Evolutionary conservation across 2,888 invertebrate genomes (phyloP).

Genomic region (Lysandra coridon): DNA sequence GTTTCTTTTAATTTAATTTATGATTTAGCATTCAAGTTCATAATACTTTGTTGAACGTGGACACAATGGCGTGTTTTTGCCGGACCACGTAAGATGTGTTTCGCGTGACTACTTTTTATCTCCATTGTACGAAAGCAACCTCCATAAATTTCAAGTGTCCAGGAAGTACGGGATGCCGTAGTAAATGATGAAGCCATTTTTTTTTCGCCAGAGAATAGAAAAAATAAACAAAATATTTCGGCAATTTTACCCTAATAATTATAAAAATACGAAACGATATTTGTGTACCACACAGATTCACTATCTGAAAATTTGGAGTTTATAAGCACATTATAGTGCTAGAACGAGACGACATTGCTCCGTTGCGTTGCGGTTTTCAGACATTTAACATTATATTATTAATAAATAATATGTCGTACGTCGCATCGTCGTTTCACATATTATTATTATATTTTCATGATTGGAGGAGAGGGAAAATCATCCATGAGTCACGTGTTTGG

Average conservation of each 20-base stretch:
- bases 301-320: too few species aligned
- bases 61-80: conserved; percentile 29
- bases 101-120: conserved; percentile 41
- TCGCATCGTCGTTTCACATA: too few species aligned
- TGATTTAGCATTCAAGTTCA: conserved; percentile 8
- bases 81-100: conserved; percentile 35
- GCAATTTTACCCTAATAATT: neutral
- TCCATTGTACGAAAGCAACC: conserved; percentile 43
- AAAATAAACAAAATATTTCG: neutral
- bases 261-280: neutral
- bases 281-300: neutral
- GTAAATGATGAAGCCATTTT: conserved; percentile 37
- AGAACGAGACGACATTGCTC: too few species aligned
- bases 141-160: conserved; percentile 44
- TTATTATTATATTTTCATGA: too few species aligned
- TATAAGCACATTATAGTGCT: too few species aligned
- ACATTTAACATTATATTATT: too few species aligned
- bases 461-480: too few species aligned
- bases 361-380: too few species aligned
- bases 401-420: too few species aligned
- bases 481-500: too few species aligned
- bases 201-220: conserved; percentile 4
- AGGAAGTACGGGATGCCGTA: conserved; percentile 41
- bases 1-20: conserved; percentile 33
- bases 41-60: neutral